Conservation (phyloP, 2,113 vertebrate genomes). For the Butorides virescens region DNA sequence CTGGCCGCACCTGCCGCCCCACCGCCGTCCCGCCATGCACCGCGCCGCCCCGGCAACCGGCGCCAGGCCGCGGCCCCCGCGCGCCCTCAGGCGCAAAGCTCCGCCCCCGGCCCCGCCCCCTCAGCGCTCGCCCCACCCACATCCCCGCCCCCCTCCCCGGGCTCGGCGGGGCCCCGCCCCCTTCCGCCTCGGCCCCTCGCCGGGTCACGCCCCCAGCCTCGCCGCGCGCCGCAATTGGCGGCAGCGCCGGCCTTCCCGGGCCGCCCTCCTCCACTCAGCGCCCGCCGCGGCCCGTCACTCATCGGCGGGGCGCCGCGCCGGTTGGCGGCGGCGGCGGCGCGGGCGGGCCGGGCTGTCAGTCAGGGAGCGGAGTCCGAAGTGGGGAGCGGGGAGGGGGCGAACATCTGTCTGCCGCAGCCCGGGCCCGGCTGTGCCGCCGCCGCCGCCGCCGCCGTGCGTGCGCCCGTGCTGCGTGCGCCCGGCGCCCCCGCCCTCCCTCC, state of each 20-base stretch:
- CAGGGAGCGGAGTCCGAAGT: conserved; percentile 8
- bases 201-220: not conserved
- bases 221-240: not conserved
- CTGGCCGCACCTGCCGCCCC: not conserved
- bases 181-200: not conserved
- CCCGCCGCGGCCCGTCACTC: not conserved
- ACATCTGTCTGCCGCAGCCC: conserved; percentile 75
- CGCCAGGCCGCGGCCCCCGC: not conserved
- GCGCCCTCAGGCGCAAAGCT: not conserved
- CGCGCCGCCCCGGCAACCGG: not conserved
- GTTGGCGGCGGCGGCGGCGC: not conserved
- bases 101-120: not conserved
- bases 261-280: not conserved
- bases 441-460: not conserved
- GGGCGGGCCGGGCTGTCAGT: conserved; percentile 29
- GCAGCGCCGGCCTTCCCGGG: not conserved
- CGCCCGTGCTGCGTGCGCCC: conserved; percentile 66
- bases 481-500: conserved; percentile 36
- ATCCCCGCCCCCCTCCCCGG: not conserved
- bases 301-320: not conserved
- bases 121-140: not conserved
- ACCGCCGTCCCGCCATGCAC: not conserved
- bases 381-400: conserved; percentile 22
- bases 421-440: conserved; percentile 33
- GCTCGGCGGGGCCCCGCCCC: not conserved